Base-by-base conservation (phyloP, 2,113 vertebrate species). In the Ptyas mucosa region DNA sequence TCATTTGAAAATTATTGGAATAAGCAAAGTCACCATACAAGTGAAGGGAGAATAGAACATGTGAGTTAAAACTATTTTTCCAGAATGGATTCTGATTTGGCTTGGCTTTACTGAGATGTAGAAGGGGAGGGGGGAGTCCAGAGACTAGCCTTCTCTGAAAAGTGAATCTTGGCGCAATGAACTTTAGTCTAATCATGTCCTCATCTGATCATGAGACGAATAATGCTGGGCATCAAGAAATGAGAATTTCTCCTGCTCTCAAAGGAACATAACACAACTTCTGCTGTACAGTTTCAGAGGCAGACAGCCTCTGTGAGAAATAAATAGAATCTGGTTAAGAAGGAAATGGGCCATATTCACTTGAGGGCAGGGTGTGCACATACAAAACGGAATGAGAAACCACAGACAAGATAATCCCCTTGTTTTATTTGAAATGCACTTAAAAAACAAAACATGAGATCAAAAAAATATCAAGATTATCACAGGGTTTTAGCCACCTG, bases 1-100 rank as follows among this genome's bases (percentile, higher is more conserved):
- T n/a, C 23, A 92, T 81, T 88, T 85, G 9, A 34, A 89, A 75
- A 34, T 29, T 92, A 34, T 89, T 92, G 61, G 87, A 75, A 88
- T 88, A 92, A 54, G n/a, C 21, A 9, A 64, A 88, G 49, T 46
- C 34, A 46, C 15, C 24, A 55, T 52, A 89, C 34, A 54, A 64
- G 46, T 46, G 23, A 55, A 61, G 43, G 6, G 24, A 87, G 54
- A 91, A 6, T 29, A 88, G 20, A 75, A 88, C 29, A 88, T 88
- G 39, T 34, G 11, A 91, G n/a, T 29, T 49, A 2, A 55, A 75
- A 75, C 51, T 52, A 46, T n/a, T 89, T 89, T 81, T 89, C 87
- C 46, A 7, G 46, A 92, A 53, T 64, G 29, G 87, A 26, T 85
- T 57, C 61, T 69, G 15, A 53, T 92, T 8, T 88, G 39, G 81